These are phyloP conservation scores for Leucophenga montana DNA, from an alignment of 2,888 invertebrate species.

Conservation along the genomic window DNA sequence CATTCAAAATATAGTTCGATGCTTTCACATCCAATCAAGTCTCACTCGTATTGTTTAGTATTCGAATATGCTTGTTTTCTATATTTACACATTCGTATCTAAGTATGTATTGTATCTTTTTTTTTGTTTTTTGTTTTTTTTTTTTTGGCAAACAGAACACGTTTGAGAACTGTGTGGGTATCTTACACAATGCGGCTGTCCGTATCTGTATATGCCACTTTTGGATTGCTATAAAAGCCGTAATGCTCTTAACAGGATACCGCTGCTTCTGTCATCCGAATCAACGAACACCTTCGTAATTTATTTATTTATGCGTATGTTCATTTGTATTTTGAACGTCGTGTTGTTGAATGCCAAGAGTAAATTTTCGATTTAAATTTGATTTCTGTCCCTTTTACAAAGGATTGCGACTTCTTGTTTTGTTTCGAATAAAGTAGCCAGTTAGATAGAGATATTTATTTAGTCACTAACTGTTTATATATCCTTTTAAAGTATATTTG, in stretches of 20 bases:
- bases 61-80: not conserved
- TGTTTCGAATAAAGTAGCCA: not conserved
- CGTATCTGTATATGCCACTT: no score
- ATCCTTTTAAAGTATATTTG: not conserved
- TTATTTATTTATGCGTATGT: no score
- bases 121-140: no score
- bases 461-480: not conserved
- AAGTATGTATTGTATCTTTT: not conserved
- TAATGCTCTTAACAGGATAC: no score
- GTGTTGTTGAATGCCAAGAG: no score
- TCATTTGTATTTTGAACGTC: not conserved
- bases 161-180: not conserved
- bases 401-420: not conserved
- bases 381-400: not conserved
- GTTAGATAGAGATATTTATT: not conserved
- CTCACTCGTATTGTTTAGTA: not conserved
- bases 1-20: not conserved
- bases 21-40: not conserved
- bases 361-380: conserved; percentile 2
- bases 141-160: not conserved
- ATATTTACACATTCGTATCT: not conserved
- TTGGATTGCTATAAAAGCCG: no score
- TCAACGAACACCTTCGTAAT: no score
- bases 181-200: no score
- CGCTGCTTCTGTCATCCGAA: no score